Base-by-base conservation (phyloP, 2,113 vertebrate genomes). In the Lanius collurio region DNA sequence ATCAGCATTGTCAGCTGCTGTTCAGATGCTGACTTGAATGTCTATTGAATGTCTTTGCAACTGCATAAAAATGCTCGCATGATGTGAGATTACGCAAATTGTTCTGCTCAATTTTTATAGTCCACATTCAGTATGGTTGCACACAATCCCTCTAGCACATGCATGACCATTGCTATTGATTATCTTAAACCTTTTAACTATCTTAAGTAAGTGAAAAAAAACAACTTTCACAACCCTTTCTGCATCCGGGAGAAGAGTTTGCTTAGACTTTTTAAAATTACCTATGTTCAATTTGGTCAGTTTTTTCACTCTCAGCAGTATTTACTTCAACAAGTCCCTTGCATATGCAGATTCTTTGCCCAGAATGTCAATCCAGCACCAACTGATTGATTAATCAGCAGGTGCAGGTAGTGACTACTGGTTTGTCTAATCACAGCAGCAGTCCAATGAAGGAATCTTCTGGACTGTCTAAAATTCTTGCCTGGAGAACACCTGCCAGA, bases 241-340 rank as follows among this genome's bases (percentile, higher is more conserved):
- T 62, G 28, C 8, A 15, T 8, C 9, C 47, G 5, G 15, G 12
- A 16, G 47, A 83, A 44, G 13, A 56, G 21, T 82, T 57, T 53
- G 1, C 33, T 56, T 20, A 24, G 42, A 53, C 12, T 46, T 28
- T 49, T 53, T 24, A 70, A 67, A 83, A 49, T 71, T 44, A 21
- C 6, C 2, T 57, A 0, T 4, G 1, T 44, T 60, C 13, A 46
- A 0, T 56, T 53, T 33, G 12, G 18, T 39, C 37, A 39, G 13
- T 44, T 74, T 69, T 30, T 68, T 59, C 13, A n/a, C n/a, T 22
- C 39, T 6, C 33, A 65, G 33, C 19, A 78, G 11, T n/a, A 42
- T 7, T 31, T 55, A 46, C 7, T 10, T 59, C 10, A 31, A 11
- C 2, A 3, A 53, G 20, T 33, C 26, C 11, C 47, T 69, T 73